Evolutionary conservation across 2,888 invertebrate genomes (phyloP), one percentile per base, ranked within the genome.

Genomic region (Trachelus troglodyta): DNA sequence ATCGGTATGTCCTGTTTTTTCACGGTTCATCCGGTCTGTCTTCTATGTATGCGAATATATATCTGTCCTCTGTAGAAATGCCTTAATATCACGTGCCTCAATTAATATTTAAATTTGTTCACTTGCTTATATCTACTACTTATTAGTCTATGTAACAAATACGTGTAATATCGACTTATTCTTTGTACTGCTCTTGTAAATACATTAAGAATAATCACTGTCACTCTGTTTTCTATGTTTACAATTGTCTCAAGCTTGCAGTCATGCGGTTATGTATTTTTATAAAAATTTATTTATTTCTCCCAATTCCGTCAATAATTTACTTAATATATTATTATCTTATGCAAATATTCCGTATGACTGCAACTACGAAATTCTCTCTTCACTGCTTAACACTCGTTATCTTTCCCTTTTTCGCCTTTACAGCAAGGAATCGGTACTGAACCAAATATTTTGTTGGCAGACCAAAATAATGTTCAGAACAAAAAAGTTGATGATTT

Each of bases 141-240:
- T 83, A 86, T 85, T 85, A 86, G 87, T 86, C 79, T 87, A 87
- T 87, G 85, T 86, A 87, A 87, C 81, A 69, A 84, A 76, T 87
- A 87, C 85, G 87, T 89, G 87, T 88, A 87, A 88, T 87, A 88
- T 87, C 85, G 83, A 89, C 84, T 87, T 88, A 89, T 88, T 87
- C 89, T 89, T 89, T 89, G 89, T 89, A 89, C 87, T 85, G 87
- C 85, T 87, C 88, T 89, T 89, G 89, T 89, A 89, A 89, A 89
- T 89, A 89, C 88, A 89, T 88, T 89, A 85, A 86, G 83, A 86
- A 88, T 84, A 87, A 87, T 89, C 85, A 88, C 84, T 86, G 88
- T 88, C 89, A 87, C 77, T 75, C 76, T 77, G 76, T 77, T 77
- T 73, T 80, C 69, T 78, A 68, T 79, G 40, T 78, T 23, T 69